Conservation (phyloP, 1,140 invertebrate genomes). For the Bombus consobrinus region DNA sequence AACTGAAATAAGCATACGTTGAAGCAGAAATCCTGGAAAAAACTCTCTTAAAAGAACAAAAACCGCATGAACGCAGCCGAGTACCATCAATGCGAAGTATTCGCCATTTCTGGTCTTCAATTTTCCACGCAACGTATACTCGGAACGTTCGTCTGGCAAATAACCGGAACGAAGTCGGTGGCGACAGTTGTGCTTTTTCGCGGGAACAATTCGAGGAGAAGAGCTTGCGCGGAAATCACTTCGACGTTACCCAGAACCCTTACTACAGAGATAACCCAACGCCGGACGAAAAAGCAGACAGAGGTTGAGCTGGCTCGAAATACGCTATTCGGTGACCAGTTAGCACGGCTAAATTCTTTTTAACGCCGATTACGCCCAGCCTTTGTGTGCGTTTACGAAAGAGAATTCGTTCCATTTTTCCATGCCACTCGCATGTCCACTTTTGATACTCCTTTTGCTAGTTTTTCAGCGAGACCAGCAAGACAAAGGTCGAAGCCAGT, state of each 20-base stretch:
- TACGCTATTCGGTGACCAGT: conserved; percentile 50
- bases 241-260: not conserved
- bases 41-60: not conserved
- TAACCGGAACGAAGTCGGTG: not conserved
- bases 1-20: not conserved
- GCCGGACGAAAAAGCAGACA: not conserved
- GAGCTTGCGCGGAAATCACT: not conserved
- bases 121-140: not conserved
- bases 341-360: conserved; percentile 45
- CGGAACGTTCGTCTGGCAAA: not conserved
- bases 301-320: conserved; percentile 17
- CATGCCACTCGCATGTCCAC: not conserved
- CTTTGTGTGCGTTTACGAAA: not conserved
- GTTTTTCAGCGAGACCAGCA: not conserved
- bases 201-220: not conserved
- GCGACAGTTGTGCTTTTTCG: not conserved
- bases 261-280: not conserved
- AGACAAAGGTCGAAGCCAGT: not conserved
- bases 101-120: not conserved
- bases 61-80: not conserved
- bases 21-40: not conserved
- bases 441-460: not conserved
- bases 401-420: not conserved
- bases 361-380: conserved; percentile 33
- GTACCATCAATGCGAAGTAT: not conserved